Conservation (phyloP, 2,888 invertebrate genomes). For the Diachrysia chrysitis region DNA sequence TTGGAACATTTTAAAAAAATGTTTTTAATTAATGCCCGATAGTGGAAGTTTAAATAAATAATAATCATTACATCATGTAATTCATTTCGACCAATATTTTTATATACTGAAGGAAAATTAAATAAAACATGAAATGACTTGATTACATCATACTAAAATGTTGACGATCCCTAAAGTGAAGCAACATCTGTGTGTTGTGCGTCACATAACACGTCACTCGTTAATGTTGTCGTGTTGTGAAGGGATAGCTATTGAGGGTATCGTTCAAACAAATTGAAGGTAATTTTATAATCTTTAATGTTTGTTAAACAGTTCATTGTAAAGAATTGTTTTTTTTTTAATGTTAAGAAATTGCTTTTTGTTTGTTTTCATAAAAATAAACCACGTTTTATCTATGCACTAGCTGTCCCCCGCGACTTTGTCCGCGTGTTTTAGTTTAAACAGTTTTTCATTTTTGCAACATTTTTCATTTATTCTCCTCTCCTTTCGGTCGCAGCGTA, state of each 20-base stretch:
- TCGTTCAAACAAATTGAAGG: constrained; percentile 13
- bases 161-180: constrained; percentile 15
- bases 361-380: background rate
- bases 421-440: no score
- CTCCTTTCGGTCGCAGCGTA: no score
- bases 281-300: background rate
- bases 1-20: no score
- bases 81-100: no score
- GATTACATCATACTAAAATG: background rate
- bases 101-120: background rate
- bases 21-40: no score
- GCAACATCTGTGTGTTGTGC: constrained; percentile 16
- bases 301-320: no score
- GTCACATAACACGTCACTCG: constrained; percentile 10
- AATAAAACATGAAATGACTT: background rate
- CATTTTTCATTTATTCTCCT: no score
- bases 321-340: background rate
- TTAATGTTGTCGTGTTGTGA: constrained; percentile 14
- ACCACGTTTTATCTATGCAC: background rate
- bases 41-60: no score
- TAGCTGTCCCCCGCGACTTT: no score
- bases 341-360: no score
- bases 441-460: no score
- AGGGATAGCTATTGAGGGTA: constrained; percentile 13
- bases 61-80: no score